Percentiles rank a stretch among this genome's conserved stretches.
Evolutionary conservation across 2,888 invertebrate genomes (phyloP).

Genomic region (Disparrhopalites patrizii): DNA sequence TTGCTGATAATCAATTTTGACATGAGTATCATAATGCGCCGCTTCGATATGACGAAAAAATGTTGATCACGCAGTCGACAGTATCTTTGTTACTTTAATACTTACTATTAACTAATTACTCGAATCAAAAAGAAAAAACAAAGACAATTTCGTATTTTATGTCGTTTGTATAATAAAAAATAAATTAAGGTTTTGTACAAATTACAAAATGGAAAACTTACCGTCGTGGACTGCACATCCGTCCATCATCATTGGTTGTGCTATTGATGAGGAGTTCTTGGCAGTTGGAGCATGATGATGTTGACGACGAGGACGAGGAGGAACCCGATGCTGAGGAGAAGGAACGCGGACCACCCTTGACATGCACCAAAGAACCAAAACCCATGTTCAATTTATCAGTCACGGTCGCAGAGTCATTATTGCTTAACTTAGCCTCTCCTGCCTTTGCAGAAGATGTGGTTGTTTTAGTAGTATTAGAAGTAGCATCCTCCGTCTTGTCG

Average conservation of each 20-base stretch:
- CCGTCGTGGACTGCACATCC: conserved; percentile 21
- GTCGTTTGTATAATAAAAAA: not conserved
- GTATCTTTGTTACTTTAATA: no score
- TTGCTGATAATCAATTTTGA: no score
- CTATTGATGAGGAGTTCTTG: conserved; percentile 23
- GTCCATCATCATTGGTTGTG: conserved; percentile 22
- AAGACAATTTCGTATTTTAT: no score
- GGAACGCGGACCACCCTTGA: conserved; percentile 28
- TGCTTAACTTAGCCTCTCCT: conserved; percentile 2
- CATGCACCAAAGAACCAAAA: conserved; percentile 30
- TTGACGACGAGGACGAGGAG: conserved; percentile 22
- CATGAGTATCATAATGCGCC: no score
- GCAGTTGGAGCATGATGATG: conserved; percentile 28
- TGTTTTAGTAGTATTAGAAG: no score
- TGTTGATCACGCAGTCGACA: no score
- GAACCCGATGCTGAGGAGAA: conserved; percentile 22
- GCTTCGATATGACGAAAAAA: no score
- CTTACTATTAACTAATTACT: no score
- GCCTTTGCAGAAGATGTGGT: no score
- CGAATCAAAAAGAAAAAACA: no score
- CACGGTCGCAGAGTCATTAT: conserved; percentile 14
- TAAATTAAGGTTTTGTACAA: not conserved
- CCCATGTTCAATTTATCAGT: conserved; percentile 29
- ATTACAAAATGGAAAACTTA: conserved; percentile 1
- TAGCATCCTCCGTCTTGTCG: conserved; percentile 9